These are phyloP conservation scores for Chalcosyrphus nemorum DNA, from an alignment of 2,888 invertebrate genomes.

Conservation along the genomic window DNA sequence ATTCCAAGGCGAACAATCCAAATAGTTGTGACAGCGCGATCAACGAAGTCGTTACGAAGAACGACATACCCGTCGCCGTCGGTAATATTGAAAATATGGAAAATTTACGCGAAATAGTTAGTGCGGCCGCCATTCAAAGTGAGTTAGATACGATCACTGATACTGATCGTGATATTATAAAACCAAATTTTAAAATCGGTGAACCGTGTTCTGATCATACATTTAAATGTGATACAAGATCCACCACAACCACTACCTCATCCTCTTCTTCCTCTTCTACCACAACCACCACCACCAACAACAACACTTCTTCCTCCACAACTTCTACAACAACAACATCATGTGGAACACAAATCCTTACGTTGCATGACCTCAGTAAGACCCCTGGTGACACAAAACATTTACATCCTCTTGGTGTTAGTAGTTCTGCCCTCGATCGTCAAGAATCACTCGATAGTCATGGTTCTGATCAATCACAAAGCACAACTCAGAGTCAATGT, in stretches of 20 bases:
- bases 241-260: slow-evolving; percentile 1
- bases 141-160: slow-evolving; percentile 59
- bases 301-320: too few species aligned
- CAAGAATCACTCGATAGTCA: slow-evolving; percentile 86
- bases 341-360: slow-evolving; percentile 53
- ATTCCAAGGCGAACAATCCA: slow-evolving; percentile 73
- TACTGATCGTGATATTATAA: slow-evolving; percentile 74
- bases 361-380: slow-evolving; percentile 67
- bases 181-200: slow-evolving; percentile 59
- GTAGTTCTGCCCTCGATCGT: slow-evolving; percentile 78
- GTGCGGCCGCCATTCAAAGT: slow-evolving; percentile 72
- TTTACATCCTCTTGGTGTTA: slow-evolving; percentile 53
- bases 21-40: slow-evolving; percentile 78
- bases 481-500: slow-evolving; percentile 86
- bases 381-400: slow-evolving; percentile 38
- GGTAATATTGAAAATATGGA: slow-evolving; percentile 76
- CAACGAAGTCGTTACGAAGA: slow-evolving; percentile 73
- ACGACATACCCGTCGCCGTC: slow-evolving; percentile 37
- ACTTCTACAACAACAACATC: slow-evolving; percentile 74
- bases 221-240: slow-evolving; percentile 59
- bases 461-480: slow-evolving; percentile 84
- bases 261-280: slow-evolving; percentile 78
- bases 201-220: slow-evolving; percentile 70
- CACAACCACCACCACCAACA: slow-evolving; percentile 75
- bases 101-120: slow-evolving; percentile 80